Evolutionary conservation across 1,140 invertebrate genomes (phyloP), one percentile per base, ranked within the genome.

Genomic region (Caenorhabditis remanei): DNA sequence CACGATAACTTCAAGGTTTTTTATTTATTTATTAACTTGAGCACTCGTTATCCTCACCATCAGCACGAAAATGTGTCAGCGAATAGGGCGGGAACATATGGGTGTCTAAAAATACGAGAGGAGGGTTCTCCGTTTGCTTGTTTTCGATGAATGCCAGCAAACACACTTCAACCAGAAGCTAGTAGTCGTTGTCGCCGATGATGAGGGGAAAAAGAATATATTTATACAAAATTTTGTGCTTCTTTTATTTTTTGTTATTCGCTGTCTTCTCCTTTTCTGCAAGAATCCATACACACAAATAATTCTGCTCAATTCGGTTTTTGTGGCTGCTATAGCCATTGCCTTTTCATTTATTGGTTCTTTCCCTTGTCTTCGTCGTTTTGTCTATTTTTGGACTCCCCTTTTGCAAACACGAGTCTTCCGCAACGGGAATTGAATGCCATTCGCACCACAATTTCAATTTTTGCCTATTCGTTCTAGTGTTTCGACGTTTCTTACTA

Each of bases 301-400:
- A 71, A 71, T 43, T 71, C 40, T 71, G 40, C 65, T 46, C 65
- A 71, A 43, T 71, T 43, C 21, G 9, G 21, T 46, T 40, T 63
- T 32, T 71, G 40, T n/a, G 43, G 41, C 65, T 67, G 65, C 65
- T 71, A 71, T 71, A 71, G 40, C 65, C 65, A 71, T 14, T 71
- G 65, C 65, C 65, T 71, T 71, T 71, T 71, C 65, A 71, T 71
- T 71, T 43, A 46, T 71, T 71, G 40, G 65, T 46, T 71, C 65
- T 71, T 40, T 46, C 65, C 41, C 65, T 19, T 40, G 8, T 61
- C 21, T 16, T 61, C 56, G 56, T 43, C 41, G 65, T 71, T 71
- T 71, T 71, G 65, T 71, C 65, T 71, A 71, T 71, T 71, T 71
- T 46, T 71, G 65, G 65, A 71, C 41, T 71, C 41, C 65, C 41